Conservation (phyloP, 2,113 vertebrate genomes). For the Perognathus longimembris region DNA sequence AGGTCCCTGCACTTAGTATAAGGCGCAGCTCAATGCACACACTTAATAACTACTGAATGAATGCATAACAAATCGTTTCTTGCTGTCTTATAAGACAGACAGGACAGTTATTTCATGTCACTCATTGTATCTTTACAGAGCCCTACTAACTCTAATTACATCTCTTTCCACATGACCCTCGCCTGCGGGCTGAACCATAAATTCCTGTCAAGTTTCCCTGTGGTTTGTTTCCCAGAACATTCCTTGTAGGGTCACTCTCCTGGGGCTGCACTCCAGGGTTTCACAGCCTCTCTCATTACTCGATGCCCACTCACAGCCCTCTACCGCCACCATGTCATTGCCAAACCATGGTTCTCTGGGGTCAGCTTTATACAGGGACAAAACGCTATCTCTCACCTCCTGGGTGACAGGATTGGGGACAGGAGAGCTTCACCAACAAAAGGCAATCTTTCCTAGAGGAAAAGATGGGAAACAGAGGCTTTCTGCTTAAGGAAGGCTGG, state of each 20-base stretch:
- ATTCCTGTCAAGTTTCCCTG: conserved; percentile 74
- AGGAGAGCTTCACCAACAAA: background rate
- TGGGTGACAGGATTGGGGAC: conserved; percentile 20
- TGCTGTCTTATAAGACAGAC: conserved; percentile 55
- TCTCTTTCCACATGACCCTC: conserved; percentile 51
- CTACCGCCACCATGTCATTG: background rate
- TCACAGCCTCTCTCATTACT: conserved; percentile 36
- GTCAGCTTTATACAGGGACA: background rate
- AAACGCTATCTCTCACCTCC: background rate
- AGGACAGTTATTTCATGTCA: conserved; percentile 59
- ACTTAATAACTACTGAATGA: conserved; percentile 43
- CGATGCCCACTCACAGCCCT: conserved; percentile 31
- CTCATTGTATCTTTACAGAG: conserved; percentile 65
- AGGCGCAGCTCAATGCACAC: background rate
- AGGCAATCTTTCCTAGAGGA: conserved; percentile 22
- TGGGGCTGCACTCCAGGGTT: conserved; percentile 49
- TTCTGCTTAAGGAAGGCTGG: conserved; percentile 5
- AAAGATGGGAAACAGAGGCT: conserved; percentile 16
- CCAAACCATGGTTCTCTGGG: conserved; percentile 43
- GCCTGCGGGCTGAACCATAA: conserved; percentile 67
- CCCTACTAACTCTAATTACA: conserved; percentile 73
- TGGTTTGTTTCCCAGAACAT: conserved; percentile 79
- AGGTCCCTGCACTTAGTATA: background rate
- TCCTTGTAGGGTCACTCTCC: conserved; percentile 64
- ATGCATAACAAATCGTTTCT: conserved; percentile 41